Conservation (phyloP, 1,140 invertebrate genomes). For the Grapholita molesta region DNA sequence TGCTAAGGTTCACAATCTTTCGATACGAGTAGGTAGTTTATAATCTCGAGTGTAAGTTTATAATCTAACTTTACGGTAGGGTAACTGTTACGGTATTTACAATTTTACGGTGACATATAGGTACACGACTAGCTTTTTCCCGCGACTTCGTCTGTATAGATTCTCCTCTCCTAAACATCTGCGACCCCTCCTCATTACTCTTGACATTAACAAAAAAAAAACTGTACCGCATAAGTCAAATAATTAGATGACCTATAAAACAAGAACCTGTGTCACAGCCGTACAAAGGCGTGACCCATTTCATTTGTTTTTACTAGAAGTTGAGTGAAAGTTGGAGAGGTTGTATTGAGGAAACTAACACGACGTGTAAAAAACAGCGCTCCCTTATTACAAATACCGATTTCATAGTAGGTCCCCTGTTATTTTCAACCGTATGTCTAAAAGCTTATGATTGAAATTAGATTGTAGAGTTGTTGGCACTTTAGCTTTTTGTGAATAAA, state of each 20-base stretch:
- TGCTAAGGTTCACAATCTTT: too few species aligned
- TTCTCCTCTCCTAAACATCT: too few species aligned
- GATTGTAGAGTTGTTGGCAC: not conserved
- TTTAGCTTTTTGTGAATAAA: not conserved
- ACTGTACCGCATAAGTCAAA: not conserved
- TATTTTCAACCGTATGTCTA: not conserved
- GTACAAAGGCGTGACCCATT: not conserved
- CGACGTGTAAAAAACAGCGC: not conserved
- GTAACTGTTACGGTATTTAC: too few species aligned
- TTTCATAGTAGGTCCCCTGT: not conserved
- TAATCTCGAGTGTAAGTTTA: too few species aligned
- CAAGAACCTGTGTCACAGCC: not conserved
- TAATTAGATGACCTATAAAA: not conserved
- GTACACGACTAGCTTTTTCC: too few species aligned
- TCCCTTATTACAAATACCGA: not conserved
- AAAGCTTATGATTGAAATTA: not conserved
- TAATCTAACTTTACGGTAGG: too few species aligned
- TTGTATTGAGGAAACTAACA: conserved; percentile 8
- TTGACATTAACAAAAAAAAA: too few species aligned
- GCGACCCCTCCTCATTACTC: too few species aligned
- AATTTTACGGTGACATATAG: too few species aligned
- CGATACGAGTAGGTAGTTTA: too few species aligned
- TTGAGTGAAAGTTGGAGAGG: not conserved
- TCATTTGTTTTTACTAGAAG: conserved; percentile 2
- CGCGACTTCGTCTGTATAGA: too few species aligned